Evolutionary conservation across 2,113 vertebrate genomes (phyloP).

Genomic region (Paraplagusia blochii): DNA sequence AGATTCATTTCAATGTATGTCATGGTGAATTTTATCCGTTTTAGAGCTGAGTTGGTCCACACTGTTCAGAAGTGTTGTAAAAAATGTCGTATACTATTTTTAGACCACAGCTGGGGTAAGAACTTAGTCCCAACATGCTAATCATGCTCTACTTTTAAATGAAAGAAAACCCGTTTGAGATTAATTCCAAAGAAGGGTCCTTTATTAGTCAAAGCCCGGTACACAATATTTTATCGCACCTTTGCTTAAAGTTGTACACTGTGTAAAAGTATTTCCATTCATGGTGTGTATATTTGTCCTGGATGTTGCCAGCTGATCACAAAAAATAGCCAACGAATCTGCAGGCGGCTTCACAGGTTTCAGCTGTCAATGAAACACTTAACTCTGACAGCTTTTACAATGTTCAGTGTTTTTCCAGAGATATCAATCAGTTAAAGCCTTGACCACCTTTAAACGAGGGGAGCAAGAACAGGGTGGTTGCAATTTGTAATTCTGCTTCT

Average conservation of each 20-base stretch:
- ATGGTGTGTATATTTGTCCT: too few relatives aligned
- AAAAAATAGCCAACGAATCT: too few relatives aligned
- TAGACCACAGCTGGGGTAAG: slow-evolving; percentile 49
- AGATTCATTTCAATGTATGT: background rate
- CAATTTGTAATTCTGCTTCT: too few relatives aligned
- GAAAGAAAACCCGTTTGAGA: slow-evolving; percentile 4
- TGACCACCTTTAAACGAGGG: too few relatives aligned
- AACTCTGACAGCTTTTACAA: too few relatives aligned
- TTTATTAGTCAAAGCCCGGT: background rate
- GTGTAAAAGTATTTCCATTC: too few relatives aligned
- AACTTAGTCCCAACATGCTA: slow-evolving; percentile 43
- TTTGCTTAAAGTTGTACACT: background rate
- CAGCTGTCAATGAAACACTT: background rate
- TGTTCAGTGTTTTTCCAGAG: too few relatives aligned
- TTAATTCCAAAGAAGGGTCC: background rate
- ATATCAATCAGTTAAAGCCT: too few relatives aligned
- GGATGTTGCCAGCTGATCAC: too few relatives aligned
- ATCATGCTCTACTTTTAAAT: slow-evolving; percentile 53
- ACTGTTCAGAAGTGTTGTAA: slow-evolving; percentile 54
- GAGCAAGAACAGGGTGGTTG: too few relatives aligned
- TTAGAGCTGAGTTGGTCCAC: slow-evolving; percentile 27
- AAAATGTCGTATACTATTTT: slow-evolving; percentile 68
- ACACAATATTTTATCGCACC: too few relatives aligned
- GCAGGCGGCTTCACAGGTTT: too few relatives aligned
- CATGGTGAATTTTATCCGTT: slow-evolving; percentile 2